phyloP scores from a whole-genome alignment of 2,797 vertebrate genomes.

The Acrocephalus scirpaceus region DNA sequence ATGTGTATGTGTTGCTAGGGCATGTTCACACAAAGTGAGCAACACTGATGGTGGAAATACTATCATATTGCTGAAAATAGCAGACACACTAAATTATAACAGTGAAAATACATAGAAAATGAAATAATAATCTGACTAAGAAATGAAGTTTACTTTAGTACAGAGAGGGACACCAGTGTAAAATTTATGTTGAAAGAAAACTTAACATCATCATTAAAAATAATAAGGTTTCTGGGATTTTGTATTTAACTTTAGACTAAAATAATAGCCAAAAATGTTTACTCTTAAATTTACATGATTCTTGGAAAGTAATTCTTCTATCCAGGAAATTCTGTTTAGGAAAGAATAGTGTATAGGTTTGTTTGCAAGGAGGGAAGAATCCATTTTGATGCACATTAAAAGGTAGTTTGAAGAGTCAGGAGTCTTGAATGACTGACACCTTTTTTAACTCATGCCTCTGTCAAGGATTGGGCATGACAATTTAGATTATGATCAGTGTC shows the following conservation, averaged over 20 bases:
- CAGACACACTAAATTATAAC: not conserved
- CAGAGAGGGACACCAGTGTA: not conserved
- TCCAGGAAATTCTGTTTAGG: not conserved
- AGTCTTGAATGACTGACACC: conserved; percentile 41
- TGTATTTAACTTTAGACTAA: not conserved
- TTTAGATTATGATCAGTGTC: conserved; percentile 66
- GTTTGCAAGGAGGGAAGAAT: not conserved
- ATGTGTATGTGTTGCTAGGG: not conserved
- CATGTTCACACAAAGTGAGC: not conserved
- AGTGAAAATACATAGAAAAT: not conserved
- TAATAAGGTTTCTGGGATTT: not conserved
- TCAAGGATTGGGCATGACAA: conserved; percentile 58
- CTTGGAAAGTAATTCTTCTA: not conserved
- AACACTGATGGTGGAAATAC: not conserved
- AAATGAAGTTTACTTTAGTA: not conserved
- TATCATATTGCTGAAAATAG: not conserved
- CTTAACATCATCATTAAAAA: not conserved
- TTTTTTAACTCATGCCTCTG: conserved; percentile 41
- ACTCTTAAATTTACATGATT: not conserved
- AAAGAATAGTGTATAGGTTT: not conserved
- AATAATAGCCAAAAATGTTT: not conserved
- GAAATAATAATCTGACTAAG: not conserved
- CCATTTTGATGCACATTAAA: not conserved
- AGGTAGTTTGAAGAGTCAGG: not conserved
- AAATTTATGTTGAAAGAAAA: not conserved